Evolutionary conservation across 1,140 invertebrate genomes (phyloP), one percentile per base, ranked within the genome.

Genomic region (Hyles euphorbiae): DNA sequence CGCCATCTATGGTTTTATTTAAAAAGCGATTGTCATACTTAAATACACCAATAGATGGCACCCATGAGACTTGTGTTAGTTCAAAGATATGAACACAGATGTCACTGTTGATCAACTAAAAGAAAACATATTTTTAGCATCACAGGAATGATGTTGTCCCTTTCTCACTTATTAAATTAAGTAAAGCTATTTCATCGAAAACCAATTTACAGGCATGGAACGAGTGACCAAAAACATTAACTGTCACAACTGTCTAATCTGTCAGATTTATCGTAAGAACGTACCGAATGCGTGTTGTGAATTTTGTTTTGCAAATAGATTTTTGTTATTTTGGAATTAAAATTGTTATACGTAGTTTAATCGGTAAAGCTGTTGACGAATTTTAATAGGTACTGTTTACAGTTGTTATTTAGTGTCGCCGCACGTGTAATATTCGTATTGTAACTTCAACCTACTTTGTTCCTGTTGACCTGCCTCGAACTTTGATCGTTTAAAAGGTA

Each of bases 401-500:
- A 63, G 51, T 69, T 70, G 53, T 78, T 70, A 62, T 66, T 68
- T 58, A 70, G 70, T 73, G 72, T 68, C 63, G 60, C 65, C 69
- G 61, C 67, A 68, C 60, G 72, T 75, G 74, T 68, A 61, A 65
- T 75, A 72, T 81, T 40, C 43, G 54, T 74, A 65, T 68, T 72
- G 61, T 40, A 71, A 70, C 70, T 69, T 70, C 70, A 75, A 76
- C 74, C 72, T 82, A 84, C 76, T 78, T 85, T 80, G 79, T 87
- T 83, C 82, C 76, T 80, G 81, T 76, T 74, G 77, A 80, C 78
- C 73, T 82, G 81, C 65, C 70, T 77, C 63, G 50, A 64, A 75
- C 74, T 76, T 76, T 76, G 80, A 70, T 82, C 57, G 60, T 83
- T 82, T 75, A 76, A 82, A 87, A 84, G 83, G 83, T 87, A 87